A percentile compares a stretch with the other conserved stretches of the same genome.
phyloP scores from a whole-genome alignment of 1,140 invertebrate genomes.

The Tribolium madens region DNA sequence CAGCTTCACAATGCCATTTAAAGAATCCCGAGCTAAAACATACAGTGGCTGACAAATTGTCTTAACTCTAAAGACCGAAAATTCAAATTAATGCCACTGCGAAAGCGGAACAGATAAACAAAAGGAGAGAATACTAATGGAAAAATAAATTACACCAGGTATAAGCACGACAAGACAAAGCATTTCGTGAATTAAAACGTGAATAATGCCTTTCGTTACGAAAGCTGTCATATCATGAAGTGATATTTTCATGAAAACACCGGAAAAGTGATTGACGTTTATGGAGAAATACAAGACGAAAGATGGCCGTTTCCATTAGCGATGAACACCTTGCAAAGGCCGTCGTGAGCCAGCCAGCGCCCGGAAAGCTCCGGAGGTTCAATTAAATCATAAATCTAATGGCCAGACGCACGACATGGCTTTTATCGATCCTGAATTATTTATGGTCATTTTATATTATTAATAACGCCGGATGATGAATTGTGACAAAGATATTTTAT shows the following conservation, averaged over 20 bases:
- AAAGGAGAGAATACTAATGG: conserved; percentile 45
- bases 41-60: conserved; percentile 47
- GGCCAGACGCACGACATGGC: conserved; percentile 42
- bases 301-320: conserved; percentile 37
- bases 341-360: background rate
- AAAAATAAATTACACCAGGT: conserved; percentile 48
- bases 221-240: conserved; percentile 23
- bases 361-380: conserved; percentile 38
- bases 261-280: conserved; percentile 38
- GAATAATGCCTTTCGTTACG: conserved; percentile 18
- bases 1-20: conserved; percentile 47
- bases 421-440: conserved; percentile 45
- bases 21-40: conserved; percentile 44
- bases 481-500: conserved; percentile 43
- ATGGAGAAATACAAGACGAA: conserved; percentile 39
- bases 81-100: conserved; percentile 45
- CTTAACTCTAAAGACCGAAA: conserved; percentile 47
- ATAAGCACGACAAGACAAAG: conserved; percentile 46
- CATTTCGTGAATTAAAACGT: conserved; percentile 36
- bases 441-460: conserved; percentile 47
- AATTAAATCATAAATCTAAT: conserved; percentile 47
- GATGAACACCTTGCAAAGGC: conserved; percentile 8
- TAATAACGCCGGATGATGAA: conserved; percentile 42
- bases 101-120: conserved; percentile 40
- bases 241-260: conserved; percentile 37